Percentiles rank a stretch among this genome's conserved stretches.
Conservation (phyloP, 2,888 invertebrate genomes). For the Drosophila algonquin region DNA sequence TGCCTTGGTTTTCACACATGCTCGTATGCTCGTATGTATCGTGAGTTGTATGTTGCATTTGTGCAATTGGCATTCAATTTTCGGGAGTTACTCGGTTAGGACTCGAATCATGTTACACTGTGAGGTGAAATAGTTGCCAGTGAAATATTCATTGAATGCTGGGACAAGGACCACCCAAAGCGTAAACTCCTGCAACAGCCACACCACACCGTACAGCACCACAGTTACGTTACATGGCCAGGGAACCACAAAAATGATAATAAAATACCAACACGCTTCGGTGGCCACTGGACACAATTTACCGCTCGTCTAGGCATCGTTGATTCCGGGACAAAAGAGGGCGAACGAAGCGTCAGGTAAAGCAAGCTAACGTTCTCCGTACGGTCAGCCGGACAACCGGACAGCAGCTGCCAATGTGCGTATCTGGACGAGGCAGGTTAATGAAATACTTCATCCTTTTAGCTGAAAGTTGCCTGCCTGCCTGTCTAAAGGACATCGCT, state of each 20-base stretch:
- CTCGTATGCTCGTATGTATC: background rate
- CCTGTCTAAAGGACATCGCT: constrained; percentile 29
- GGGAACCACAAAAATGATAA: constrained; percentile 66
- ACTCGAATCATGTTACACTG: constrained; percentile 30
- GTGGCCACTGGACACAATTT: constrained; percentile 34
- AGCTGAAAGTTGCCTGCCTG: constrained; percentile 43
- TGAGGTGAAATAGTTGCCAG: background rate
- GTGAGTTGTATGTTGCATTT: constrained; percentile 28
- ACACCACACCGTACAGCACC: background rate
- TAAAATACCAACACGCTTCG: constrained; percentile 54
- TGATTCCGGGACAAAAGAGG: constrained; percentile 11
- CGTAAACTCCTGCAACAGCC: constrained; percentile 37
- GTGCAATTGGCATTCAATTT: constrained; percentile 43
- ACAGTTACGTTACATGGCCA: constrained; percentile 1
- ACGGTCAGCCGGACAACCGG: constrained; percentile 24
- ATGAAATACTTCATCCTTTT: constrained; percentile 71
- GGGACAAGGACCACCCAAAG: constrained; percentile 16
- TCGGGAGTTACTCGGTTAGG: constrained; percentile 31
- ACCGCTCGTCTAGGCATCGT: constrained; percentile 26
- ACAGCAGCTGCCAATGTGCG: constrained; percentile 56
- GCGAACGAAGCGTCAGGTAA: constrained; percentile 12
- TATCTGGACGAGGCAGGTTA: constrained; percentile 73
- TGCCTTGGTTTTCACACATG: constrained; percentile 50
- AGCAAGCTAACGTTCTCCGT: constrained; percentile 56
- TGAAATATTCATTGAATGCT: constrained; percentile 1